phyloP scores from a whole-genome alignment of 2,113 vertebrate genomes.

The Pluvialis apricaria region DNA sequence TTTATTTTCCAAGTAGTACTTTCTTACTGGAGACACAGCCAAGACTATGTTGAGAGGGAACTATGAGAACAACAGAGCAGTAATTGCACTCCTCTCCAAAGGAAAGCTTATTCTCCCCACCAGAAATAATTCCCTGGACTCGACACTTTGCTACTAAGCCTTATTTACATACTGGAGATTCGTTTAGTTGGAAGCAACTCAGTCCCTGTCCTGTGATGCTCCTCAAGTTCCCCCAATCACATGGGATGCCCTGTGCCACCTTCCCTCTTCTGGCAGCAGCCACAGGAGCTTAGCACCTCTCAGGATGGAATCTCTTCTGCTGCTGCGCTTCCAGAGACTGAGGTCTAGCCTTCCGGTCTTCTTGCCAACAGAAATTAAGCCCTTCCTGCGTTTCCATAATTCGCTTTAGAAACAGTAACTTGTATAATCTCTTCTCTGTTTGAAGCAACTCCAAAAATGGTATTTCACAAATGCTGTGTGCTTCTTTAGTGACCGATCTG shows the following conservation, averaged over 20 bases:
- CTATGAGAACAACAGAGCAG: background rate
- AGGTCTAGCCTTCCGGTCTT: background rate
- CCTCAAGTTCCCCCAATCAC: background rate
- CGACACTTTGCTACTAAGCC: background rate
- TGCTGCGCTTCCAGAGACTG: background rate
- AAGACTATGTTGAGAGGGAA: background rate
- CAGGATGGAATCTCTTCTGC: background rate
- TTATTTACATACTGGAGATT: slow-evolving; percentile 3
- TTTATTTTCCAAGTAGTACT: background rate
- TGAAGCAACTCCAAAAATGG: background rate
- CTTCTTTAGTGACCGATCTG: background rate
- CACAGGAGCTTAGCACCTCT: background rate
- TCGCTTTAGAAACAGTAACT: background rate
- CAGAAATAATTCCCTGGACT: background rate
- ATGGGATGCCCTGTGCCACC: background rate
- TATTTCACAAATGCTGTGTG: background rate
- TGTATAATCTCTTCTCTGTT: background rate
- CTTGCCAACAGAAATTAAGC: background rate
- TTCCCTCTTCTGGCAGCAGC: background rate
- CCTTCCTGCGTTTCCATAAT: background rate
- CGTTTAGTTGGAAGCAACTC: background rate
- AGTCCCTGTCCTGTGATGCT: background rate
- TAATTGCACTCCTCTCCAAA: background rate
- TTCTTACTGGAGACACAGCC: background rate
- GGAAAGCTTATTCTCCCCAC: background rate